Conservation (phyloP, 2,888 invertebrate genomes). For the Tipula vernalis region DNA sequence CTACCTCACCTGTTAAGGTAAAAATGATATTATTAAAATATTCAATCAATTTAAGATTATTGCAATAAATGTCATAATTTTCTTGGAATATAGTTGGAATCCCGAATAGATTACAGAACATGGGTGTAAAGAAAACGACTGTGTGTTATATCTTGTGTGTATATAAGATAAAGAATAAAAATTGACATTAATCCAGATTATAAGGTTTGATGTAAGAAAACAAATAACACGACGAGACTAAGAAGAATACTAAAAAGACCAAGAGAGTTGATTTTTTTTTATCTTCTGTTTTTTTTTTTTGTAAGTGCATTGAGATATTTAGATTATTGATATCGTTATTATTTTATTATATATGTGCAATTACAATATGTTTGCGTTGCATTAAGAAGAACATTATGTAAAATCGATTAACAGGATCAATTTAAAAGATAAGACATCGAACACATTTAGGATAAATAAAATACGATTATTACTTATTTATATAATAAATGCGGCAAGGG, state of each 20-base stretch:
- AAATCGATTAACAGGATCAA: not conserved
- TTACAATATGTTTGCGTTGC: not conserved
- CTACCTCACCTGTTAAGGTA: not conserved
- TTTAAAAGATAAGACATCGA: not conserved
- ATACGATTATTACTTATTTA: not conserved
- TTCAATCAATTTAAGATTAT: not conserved
- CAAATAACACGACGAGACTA: not conserved
- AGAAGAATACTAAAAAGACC: not conserved
- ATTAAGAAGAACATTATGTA: not conserved
- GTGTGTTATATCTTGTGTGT: not conserved
- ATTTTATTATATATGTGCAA: not conserved
- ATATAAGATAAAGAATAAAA: not conserved
- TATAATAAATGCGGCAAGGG: not conserved
- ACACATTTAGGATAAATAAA: not conserved
- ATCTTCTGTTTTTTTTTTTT: not conserved
- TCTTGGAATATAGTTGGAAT: not conserved
- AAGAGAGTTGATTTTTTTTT: not conserved
- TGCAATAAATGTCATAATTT: not conserved
- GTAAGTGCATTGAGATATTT: conserved; percentile 4
- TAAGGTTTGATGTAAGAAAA: not conserved
- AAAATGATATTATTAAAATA: not conserved
- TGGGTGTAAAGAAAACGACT: not conserved
- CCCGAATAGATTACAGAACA: not conserved
- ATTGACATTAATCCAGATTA: conserved; percentile 4
- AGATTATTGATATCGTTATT: not conserved